phyloP scores from a whole-genome alignment of 2,797 vertebrate species.

The Chelmon rostratus region DNA sequence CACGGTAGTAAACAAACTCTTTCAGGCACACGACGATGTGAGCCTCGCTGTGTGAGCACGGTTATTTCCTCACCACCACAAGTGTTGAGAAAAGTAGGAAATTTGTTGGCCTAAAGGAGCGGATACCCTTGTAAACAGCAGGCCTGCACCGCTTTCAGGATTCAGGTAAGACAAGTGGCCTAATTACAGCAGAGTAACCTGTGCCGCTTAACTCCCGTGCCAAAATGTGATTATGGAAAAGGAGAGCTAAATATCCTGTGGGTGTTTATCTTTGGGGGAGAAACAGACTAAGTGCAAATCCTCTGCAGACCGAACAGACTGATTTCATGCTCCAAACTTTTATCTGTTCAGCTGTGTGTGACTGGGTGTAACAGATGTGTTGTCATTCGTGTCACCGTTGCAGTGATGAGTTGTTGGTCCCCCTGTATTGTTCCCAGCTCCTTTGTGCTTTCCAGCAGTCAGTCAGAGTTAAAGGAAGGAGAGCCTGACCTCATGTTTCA shows the following conservation, averaged over 20 bases:
- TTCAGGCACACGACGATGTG: slow-evolving; percentile 34
- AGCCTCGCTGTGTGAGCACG: slow-evolving; percentile 26
- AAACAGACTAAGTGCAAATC: slow-evolving; percentile 15
- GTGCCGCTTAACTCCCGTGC: slow-evolving; percentile 58
- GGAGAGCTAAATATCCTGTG: slow-evolving; percentile 35
- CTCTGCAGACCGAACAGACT: background rate
- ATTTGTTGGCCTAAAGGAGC: slow-evolving; percentile 53
- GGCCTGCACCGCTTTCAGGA: slow-evolving; percentile 55
- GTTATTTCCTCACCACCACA: slow-evolving; percentile 64
- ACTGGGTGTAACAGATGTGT: slow-evolving; percentile 35
- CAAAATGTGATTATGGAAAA: slow-evolving; percentile 66
- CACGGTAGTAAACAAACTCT: slow-evolving; percentile 62
- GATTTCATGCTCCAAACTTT: slow-evolving; percentile 30
- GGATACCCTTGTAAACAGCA: slow-evolving; percentile 58
- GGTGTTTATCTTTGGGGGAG: slow-evolving; percentile 42
- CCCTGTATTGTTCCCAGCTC: background rate
- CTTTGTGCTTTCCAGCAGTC: background rate
- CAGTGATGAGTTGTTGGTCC: slow-evolving; percentile 13
- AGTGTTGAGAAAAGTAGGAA: slow-evolving; percentile 71
- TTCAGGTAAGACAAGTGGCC: slow-evolving; percentile 75
- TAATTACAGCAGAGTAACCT: slow-evolving; percentile 67
- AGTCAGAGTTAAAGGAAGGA: background rate
- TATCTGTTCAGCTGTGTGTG: slow-evolving; percentile 1
- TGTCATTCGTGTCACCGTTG: slow-evolving; percentile 16
- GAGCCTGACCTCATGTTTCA: slow-evolving; percentile 23